A percentile compares a stretch with the other conserved stretches of the same genome.
These are phyloP conservation scores for Lerista edwardsae DNA, from an alignment of 2,797 vertebrate species.

Conservation along the genomic window DNA sequence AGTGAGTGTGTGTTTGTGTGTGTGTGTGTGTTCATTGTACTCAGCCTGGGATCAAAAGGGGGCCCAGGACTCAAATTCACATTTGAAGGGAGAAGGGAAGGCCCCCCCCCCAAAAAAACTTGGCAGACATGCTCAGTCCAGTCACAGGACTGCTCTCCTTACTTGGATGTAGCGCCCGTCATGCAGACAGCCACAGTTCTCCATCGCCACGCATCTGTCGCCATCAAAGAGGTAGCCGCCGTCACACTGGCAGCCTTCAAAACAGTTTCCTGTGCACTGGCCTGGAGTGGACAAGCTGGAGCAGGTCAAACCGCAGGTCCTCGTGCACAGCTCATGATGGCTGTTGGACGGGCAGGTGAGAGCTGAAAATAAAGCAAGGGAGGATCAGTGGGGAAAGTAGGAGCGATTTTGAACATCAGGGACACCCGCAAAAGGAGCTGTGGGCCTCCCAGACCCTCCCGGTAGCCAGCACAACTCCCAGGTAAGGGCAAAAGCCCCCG, in stretches of 20 bases:
- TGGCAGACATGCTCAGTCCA: no score
- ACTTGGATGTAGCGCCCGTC: conserved; percentile 80
- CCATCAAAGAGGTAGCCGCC: conserved; percentile 76
- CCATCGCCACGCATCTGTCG: conserved; percentile 71
- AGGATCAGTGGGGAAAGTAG: not conserved
- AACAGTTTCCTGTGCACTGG: conserved; percentile 74
- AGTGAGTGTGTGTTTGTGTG: no score
- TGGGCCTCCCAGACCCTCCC: no score
- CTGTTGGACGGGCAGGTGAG: conserved; percentile 64
- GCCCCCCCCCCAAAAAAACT: no score
- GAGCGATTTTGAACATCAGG: no score
- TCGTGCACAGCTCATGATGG: conserved; percentile 80
- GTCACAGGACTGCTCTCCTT: not conserved
- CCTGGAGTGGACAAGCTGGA: conserved; percentile 69
- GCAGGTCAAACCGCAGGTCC: conserved; percentile 78
- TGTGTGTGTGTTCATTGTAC: no score
- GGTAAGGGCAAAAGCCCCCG: no score
- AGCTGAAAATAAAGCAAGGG: not conserved
- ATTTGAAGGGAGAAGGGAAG: no score
- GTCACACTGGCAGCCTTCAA: conserved; percentile 85
- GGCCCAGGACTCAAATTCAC: no score
- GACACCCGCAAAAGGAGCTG: no score
- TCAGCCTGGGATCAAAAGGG: no score
- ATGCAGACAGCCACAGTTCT: conserved; percentile 78
- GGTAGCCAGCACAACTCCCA: no score